phyloP scores from a whole-genome alignment of 2,797 vertebrate genomes.

The Anomalospiza imberbis region DNA sequence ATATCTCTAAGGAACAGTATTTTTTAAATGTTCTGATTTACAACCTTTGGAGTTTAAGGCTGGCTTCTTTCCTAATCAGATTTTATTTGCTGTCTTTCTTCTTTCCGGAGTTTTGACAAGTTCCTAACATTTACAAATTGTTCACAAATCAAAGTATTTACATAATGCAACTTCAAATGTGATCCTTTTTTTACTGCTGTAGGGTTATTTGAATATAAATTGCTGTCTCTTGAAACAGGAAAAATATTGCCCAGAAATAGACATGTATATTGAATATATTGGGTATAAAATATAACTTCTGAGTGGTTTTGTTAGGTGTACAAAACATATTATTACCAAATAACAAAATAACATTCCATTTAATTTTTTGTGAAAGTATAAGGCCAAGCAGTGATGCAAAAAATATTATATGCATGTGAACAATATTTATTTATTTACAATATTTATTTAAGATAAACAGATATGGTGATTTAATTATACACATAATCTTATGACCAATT shows the following conservation, averaged over 20 bases:
- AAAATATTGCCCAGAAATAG: not conserved
- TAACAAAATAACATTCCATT: not conserved
- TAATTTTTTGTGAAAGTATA: not conserved
- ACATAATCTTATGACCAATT: not conserved
- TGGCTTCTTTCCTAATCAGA: not conserved
- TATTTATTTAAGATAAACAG: not conserved
- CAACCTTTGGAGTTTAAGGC: not conserved
- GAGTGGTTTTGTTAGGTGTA: not conserved
- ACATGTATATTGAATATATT: not conserved
- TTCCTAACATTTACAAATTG: not conserved
- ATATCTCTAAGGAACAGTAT: not conserved
- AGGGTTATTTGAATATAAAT: not conserved
- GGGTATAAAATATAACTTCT: not conserved
- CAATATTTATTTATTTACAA: not conserved
- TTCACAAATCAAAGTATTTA: not conserved
- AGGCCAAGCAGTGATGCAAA: not conserved
- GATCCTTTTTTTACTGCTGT: not conserved
- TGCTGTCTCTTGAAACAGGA: not conserved
- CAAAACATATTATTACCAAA: not conserved
- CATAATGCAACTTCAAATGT: not conserved
- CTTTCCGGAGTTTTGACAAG: not conserved
- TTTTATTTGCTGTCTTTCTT: not conserved
- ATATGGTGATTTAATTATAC: not conserved
- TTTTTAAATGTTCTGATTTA: not conserved
- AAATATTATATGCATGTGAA: not conserved